Evolutionary conservation across 2,797 vertebrate species (phyloP), one percentile per base, ranked within the genome.

Genomic region (Cryptoprocta ferox): DNA sequence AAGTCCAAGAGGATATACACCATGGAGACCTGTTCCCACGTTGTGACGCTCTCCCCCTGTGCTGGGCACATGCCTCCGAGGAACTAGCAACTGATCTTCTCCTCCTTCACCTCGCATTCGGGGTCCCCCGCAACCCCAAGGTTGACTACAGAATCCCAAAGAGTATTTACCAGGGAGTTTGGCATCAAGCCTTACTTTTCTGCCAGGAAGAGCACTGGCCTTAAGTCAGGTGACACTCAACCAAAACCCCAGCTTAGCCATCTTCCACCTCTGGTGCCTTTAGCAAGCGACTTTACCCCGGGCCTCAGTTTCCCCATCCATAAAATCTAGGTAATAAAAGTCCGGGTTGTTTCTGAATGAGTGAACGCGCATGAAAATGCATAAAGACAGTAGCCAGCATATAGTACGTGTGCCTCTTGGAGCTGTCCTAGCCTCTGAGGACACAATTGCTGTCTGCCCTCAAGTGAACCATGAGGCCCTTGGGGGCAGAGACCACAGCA

Each of bases 271-370:
- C 1, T 1, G 1, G 63, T 80, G 13, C 61, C 86, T 93, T 81
- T 81, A 71, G 18, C 19, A 30, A 53, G 7, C 35, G 6, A 35
- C 6, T 65, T 42, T 65, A 66, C 32, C 65, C 42, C 56, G 8
- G 19, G 81, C 48, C 75, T 89, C 86, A 9, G 76, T 85, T 78
- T 91, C 70, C 61, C 12, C 73, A 45, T 45, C 37, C 3, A 5
- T 42, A 80, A 78, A 48, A 32, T 48, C 28, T 42, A 89, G 61
- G 12, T 89, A 59, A 24, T 42, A 50, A 89, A 93, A 59, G 48
- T 63, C 45, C 37, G 28, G 30, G 48, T 35, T 70, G 24, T 48
- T 94, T 56, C 5, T 12, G 11, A 78, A 50, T 80, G 86, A 87
- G 42, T 26, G 53, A 73, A 7, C 26, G n/a, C 42, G 26, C 28